Base-by-base conservation (phyloP, 2,888 invertebrate genomes). In the Latrodectus hesperus region DNA sequence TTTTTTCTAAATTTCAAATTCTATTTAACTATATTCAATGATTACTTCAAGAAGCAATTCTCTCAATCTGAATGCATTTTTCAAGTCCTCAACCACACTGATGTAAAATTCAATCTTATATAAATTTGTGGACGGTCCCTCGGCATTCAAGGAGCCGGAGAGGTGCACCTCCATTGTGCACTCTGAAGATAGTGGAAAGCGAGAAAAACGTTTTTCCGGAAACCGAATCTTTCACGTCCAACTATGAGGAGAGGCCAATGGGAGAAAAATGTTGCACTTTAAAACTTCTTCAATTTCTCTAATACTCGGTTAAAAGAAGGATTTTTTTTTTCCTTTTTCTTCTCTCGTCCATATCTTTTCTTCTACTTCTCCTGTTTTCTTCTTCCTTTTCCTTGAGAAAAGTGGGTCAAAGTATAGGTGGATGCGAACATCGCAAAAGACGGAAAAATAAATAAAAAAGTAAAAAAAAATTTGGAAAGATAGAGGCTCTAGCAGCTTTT, bases 201-300 rank as follows among this genome's bases (percentile, higher is more conserved):
- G 52, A 74, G 67, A 67, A 74, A 67, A 80, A 80, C 80, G 80
- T 80, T 80, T 80, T 80, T 64, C 71, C 72, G 72, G 72, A 71
- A 72, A 12, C 80, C 17, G 26, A 81, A 78, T 78, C 78, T 68
- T 78, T 78, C 64, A 70, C 78, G 64, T 78, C 70, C 67, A 68
- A 67, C 51, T 68, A 67, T 67, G 26, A 52, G 26, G 76, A 76
- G 16, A n/a, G 52, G 53, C 73, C 65, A 81, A 81, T 74, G 73
- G 81, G 81, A 81, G 81, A 81, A 81, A 81, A 81, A 81, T 81
- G 81, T 81, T 81, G 73, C 81, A 81, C 81, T 81, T 81, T 81
- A 81, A 81, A 81, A 81, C 73, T 81, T 81, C 81, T 81, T 81
- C 81, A 81, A 81, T 81, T 81, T 74, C 81, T 81, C 81, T 81